A percentile compares a stretch with the other conserved stretches of the same genome.
Evolutionary conservation across 2,888 invertebrate genomes (phyloP).

Genomic region (Balanococcus diminutus): DNA sequence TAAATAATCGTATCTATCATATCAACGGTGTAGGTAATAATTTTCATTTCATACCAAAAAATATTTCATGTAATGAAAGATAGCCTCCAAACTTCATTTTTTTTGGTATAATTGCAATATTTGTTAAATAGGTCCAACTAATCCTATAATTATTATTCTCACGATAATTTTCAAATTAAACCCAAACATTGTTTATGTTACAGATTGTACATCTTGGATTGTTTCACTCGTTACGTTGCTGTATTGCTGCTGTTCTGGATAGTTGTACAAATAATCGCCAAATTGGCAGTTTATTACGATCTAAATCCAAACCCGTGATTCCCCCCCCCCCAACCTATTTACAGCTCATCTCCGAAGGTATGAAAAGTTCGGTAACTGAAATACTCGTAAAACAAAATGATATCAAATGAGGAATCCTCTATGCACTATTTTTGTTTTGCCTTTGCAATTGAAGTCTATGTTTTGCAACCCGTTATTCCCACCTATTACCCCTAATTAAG

Average conservation of each 20-base stretch:
- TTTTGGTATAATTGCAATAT: too few species aligned
- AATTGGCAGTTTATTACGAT: neutral
- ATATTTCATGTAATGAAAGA: neutral
- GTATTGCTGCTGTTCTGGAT: neutral
- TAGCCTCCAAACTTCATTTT: neutral
- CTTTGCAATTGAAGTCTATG: too few species aligned
- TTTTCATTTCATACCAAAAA: neutral
- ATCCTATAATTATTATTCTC: neutral
- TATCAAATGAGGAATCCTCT: too few species aligned
- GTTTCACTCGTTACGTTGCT: conserved; percentile 4
- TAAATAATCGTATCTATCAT: neutral
- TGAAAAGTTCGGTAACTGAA: too few species aligned
- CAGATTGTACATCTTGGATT: conserved; percentile 14
- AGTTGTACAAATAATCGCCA: conserved; percentile 24
- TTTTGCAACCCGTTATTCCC: too few species aligned
- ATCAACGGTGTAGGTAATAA: neutral
- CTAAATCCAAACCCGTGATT: too few species aligned
- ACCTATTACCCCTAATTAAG: too few species aligned
- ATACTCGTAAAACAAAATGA: too few species aligned
- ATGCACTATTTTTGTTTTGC: too few species aligned
- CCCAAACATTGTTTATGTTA: neutral
- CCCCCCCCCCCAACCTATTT: too few species aligned
- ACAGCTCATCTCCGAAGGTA: too few species aligned
- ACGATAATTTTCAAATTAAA: neutral
- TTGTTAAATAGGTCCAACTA: neutral